Base-by-base conservation (phyloP, 2,113 vertebrate species). In the Rana temporaria region DNA sequence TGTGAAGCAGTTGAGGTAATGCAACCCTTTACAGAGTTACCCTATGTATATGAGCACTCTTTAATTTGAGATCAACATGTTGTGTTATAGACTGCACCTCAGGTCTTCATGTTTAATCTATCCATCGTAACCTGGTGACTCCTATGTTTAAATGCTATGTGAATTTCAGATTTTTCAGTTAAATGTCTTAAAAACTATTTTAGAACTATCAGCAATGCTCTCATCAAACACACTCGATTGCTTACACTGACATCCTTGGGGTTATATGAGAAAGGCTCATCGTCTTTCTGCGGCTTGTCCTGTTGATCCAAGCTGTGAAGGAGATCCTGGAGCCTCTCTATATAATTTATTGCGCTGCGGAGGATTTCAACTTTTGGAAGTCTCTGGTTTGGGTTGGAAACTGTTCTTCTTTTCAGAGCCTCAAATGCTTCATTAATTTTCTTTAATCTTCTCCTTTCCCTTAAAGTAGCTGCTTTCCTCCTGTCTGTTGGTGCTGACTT, bases 401-500 rank as follows among this genome's bases (percentile, higher is more conserved):
- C 97, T 34, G 96, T 98, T 87, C 97, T 89, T 85, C 93, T 93
- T 92, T 99, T 99, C 79, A 99, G 91, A 0, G 95, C 98, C 56
- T 99, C 98, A 81, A 99, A 99, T 84, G 98, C 98, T 91, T 99
- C 98, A 81, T 99, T 99, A 90, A 99, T 99, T 92, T 99, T 99
- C 91, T 98, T 99, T 14, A 99, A 95, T 62, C 98, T 85, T 87
- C 97, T 88, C 84, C 98, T 91, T 88, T 99, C 98, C 53, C 98
- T 85, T 78, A 99, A 93, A 0, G 98, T 99, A 72, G 98, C 97
- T 2, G 98, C 98, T 88, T 98, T 98, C 84, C 98, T 91, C 4
- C 98, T 87, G 90, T 99, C 97, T 0, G 96, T 96, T 30, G 97
- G 97, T 65, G 96, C 97, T 0, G 97, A 95, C 88, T 97, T 97